Conservation (phyloP, 2,797 vertebrate species). For the Gadopsis bispinosus region DNA sequence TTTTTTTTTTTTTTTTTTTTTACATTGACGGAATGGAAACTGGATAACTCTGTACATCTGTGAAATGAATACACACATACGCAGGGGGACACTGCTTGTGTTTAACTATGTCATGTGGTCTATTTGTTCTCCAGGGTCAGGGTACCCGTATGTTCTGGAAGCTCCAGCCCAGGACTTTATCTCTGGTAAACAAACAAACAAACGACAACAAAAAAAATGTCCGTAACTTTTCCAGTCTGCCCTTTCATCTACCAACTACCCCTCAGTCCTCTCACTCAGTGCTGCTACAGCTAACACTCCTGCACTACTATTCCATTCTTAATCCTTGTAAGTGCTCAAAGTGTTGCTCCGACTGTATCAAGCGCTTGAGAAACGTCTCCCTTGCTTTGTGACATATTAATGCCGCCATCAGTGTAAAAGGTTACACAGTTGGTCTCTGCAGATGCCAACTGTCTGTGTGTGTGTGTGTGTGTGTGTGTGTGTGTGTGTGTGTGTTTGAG, state of each 20-base stretch:
- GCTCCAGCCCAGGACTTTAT: slow-evolving; percentile 80
- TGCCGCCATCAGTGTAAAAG: slow-evolving; percentile 26
- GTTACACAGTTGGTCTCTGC: slow-evolving; percentile 6
- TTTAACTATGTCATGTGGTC: slow-evolving; percentile 74
- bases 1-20: slow-evolving; percentile 10
- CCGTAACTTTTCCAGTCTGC: slow-evolving; percentile 27
- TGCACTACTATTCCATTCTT: slow-evolving; percentile 54
- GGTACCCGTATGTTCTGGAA: slow-evolving; percentile 83
- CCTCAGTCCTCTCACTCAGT: neutral
- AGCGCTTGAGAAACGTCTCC: slow-evolving; percentile 26
- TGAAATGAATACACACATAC: slow-evolving; percentile 3
- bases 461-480: slow-evolving; percentile 28
- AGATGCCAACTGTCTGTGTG: slow-evolving; percentile 10
- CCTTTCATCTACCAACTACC: slow-evolving; percentile 43
- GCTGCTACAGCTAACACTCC: slow-evolving; percentile 42
- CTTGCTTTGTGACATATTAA: slow-evolving; percentile 39
- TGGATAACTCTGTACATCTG: neutral
- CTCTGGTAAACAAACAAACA: slow-evolving; percentile 78
- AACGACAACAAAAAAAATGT: slow-evolving; percentile 27
- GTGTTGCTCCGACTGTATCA: slow-evolving; percentile 32
- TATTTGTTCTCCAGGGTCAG: slow-evolving; percentile 82
- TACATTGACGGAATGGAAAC: slow-evolving; percentile 3
- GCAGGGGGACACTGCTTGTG: slow-evolving; percentile 21
- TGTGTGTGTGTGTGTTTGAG: slow-evolving; percentile 24
- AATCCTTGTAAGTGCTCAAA: slow-evolving; percentile 56